Percentiles rank a stretch among this genome's conserved stretches.
These are phyloP conservation scores for Luscinia megarhynchos DNA, from an alignment of 2,797 vertebrate genomes.

Conservation along the genomic window DNA sequence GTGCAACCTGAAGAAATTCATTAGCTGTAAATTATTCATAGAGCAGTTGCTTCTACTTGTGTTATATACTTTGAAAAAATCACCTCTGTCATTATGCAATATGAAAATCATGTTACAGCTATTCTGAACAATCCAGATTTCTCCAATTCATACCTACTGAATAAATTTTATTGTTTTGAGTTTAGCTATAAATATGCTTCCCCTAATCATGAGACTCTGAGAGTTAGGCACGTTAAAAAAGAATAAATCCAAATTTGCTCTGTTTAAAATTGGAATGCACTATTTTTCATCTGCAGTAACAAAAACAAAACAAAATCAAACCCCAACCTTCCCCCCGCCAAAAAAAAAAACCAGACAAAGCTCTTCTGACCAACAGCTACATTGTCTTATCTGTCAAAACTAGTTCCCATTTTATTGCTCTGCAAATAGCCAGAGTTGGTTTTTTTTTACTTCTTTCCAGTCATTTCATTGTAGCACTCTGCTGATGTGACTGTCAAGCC, in stretches of 20 bases:
- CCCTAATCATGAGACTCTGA: slow-evolving; percentile 22
- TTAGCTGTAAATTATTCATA: neutral
- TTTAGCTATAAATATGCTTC: slow-evolving; percentile 30
- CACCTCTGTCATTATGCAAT: neutral
- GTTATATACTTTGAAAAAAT: neutral
- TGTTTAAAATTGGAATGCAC: neutral
- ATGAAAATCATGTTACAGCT: neutral
- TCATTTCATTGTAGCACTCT: neutral
- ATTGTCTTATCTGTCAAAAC: slow-evolving; percentile 41
- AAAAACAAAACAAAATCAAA: neutral
- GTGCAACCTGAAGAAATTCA: neutral
- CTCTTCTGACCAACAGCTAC: slow-evolving; percentile 12
- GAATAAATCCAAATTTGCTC: neutral
- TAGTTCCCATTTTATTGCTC: neutral
- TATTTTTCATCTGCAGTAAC: neutral
- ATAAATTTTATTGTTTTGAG: neutral
- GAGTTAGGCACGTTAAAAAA: neutral
- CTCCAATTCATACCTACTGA: neutral
- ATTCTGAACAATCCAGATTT: neutral
- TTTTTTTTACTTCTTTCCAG: neutral
- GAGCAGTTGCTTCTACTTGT: neutral
- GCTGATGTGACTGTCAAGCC: slow-evolving; percentile 24
- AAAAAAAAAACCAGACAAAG: neutral
- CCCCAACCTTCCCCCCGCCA: too few species aligned
- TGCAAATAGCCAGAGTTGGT: neutral